Evolutionary conservation across 1,140 invertebrate species (phyloP), one percentile per base, ranked within the genome.

Genomic region (Trichogramma pretiosum): DNA sequence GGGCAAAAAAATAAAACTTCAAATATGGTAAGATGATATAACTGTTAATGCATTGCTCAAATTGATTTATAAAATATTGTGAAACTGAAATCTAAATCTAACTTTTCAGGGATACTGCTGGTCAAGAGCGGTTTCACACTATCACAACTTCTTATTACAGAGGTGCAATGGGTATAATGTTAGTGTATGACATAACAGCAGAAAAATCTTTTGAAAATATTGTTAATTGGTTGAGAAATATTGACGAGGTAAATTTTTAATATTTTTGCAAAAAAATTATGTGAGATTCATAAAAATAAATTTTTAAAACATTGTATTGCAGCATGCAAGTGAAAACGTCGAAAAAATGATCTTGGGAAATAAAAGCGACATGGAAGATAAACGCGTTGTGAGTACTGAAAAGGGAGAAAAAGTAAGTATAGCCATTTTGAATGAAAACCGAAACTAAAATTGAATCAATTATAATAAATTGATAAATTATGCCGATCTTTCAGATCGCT

Each of bases 331-430:
- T 77, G 95, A 98, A 76, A 94, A 99, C 79, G 96, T 99, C 42
- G 95, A 98, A 62, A 98, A 98, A 73, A 98, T 99, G 95, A 93
- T 99, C 60, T 76, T 99, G 58, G 96, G 96, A 42, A 99, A 99
- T 71, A 99, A 99, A 78, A 97, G 93, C 83, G 96, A 99, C 78
- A 94, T 98, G 87, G 88, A 94, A 64, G 92, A 94, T 61, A 95
- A 93, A 74, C 79, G 96, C 73, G 85, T 92, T 62, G 93, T 99
- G 50, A 84, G 80, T 56, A 89, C 82, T 68, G 88, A 93, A 59
- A 77, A 82, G 62, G 93, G 93, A 59, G 88, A 95, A 76, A 80
- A 81, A 50, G 87, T 89, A 75, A 78, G 74, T 74, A 45, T 30
- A 41, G 17, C 8, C n/a, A 41, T 41, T 9, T n/a, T 32, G 24